A percentile compares a stretch with the other conserved stretches of the same genome.
phyloP scores from a whole-genome alignment of 1,140 invertebrate species.

The Lasioglossum baleicum region DNA sequence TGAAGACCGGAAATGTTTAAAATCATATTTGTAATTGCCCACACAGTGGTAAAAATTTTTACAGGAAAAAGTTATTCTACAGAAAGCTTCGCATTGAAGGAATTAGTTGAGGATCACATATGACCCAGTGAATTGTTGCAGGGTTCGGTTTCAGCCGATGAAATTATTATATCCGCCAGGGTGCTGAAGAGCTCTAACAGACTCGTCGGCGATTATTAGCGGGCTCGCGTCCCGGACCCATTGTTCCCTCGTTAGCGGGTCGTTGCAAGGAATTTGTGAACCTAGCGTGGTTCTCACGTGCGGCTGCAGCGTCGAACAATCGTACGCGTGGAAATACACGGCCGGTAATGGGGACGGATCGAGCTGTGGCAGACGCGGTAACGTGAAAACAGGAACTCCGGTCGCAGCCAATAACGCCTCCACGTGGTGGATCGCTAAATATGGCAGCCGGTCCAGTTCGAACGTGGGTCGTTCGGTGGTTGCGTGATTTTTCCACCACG shows the following conservation, averaged over 20 bases:
- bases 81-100: too few species aligned
- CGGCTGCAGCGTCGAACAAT: constrained; percentile 47
- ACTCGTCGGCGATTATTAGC: constrained; percentile 26
- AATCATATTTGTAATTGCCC: too few species aligned
- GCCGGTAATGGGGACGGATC: constrained; percentile 54
- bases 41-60: too few species aligned
- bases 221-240: not conserved
- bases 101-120: too few species aligned
- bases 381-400: constrained; percentile 54
- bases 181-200: not conserved
- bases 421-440: constrained; percentile 48
- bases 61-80: too few species aligned
- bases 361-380: constrained; percentile 19
- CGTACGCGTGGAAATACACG: constrained; percentile 22
- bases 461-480: constrained; percentile 48
- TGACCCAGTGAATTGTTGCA: too few species aligned
- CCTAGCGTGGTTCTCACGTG: constrained; percentile 35
- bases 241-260: constrained; percentile 41
- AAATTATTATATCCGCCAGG: constrained; percentile 17
- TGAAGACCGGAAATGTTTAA: too few species aligned
- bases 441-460: constrained; percentile 42
- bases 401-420: constrained; percentile 56
- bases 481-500: constrained; percentile 39
- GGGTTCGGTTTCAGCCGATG: not conserved
- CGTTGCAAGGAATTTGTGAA: constrained; percentile 30